Percentiles rank a stretch among this genome's conserved stretches.
Evolutionary conservation across 2,113 vertebrate genomes (phyloP).

Genomic region (Semicossyphus pulcher): DNA sequence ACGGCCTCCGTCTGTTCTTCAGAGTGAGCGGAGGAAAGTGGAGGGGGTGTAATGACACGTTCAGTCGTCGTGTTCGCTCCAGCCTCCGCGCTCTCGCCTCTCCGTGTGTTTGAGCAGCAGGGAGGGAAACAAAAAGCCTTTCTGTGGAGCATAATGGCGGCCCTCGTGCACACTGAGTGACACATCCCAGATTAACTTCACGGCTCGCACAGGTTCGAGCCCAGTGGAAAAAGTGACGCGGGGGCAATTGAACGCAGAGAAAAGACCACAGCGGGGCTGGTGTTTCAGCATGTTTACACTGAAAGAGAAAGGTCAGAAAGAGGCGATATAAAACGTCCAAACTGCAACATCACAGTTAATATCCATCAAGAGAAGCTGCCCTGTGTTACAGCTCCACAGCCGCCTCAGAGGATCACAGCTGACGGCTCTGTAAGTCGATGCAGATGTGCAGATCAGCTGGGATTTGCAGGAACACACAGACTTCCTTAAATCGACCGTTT

Average conservation of each 20-base stretch:
- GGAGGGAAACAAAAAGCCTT: constrained; percentile 20
- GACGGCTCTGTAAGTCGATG: constrained; percentile 9
- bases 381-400: not conserved
- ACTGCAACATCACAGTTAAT: constrained; percentile 2
- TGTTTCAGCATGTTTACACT: not conserved
- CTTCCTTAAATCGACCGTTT: not conserved
- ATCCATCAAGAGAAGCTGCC: not conserved
- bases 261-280: not conserved
- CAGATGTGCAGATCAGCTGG: constrained; percentile 48
- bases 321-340: not conserved
- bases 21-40: not conserved
- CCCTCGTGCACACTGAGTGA: constrained; percentile 33
- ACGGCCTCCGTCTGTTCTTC: not conserved
- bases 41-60: constrained; percentile 18
- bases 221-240: constrained; percentile 59
- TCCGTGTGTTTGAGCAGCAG: constrained; percentile 34
- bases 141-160: constrained; percentile 21
- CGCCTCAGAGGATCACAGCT: not conserved
- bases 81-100: not conserved
- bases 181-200: constrained; percentile 26
- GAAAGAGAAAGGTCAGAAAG: not conserved
- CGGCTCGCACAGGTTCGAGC: constrained; percentile 6
- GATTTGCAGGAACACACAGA: constrained; percentile 52
- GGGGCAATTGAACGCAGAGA: constrained; percentile 10
- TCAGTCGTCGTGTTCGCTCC: not conserved